Evolutionary conservation across 1,140 invertebrate genomes (phyloP).

Genomic region (Diuraphis noxia): DNA sequence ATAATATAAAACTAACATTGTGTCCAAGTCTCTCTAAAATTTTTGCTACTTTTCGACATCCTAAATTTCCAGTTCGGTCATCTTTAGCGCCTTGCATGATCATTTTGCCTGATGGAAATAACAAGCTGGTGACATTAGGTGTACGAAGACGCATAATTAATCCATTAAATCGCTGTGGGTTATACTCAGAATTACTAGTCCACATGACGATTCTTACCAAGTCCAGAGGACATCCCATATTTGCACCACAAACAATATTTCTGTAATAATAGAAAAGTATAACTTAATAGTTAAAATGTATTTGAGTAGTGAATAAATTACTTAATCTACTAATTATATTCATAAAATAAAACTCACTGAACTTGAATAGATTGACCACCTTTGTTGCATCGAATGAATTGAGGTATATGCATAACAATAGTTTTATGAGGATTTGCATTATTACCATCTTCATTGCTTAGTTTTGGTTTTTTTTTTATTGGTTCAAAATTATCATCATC

Average conservation of each 20-base stretch:
- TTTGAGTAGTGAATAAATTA: background rate
- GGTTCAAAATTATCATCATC: slow-evolving; percentile 48
- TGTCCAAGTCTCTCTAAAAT: slow-evolving; percentile 92
- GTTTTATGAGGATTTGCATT: slow-evolving; percentile 41
- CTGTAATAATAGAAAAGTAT: slow-evolving; percentile 62
- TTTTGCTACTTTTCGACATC: slow-evolving; percentile 94
- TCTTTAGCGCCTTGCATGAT: slow-evolving; percentile 98
- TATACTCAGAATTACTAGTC: slow-evolving; percentile 98
- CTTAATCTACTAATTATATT: background rate
- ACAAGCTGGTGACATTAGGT: slow-evolving; percentile 94
- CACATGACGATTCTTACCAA: slow-evolving; percentile 90
- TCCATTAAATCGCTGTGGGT: slow-evolving; percentile 96
- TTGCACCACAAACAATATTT: slow-evolving; percentile 95
- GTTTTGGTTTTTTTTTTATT: slow-evolving; percentile 37
- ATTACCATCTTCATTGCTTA: background rate
- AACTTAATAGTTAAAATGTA: background rate
- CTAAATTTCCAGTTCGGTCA: slow-evolving; percentile 90
- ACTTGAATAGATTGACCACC: slow-evolving; percentile 52
- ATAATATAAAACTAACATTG: slow-evolving; percentile 33
- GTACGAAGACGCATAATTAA: slow-evolving; percentile 97
- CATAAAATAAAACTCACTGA: slow-evolving; percentile 44
- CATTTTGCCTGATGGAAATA: slow-evolving; percentile 98
- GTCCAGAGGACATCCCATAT: slow-evolving; percentile 83
- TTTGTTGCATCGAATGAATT: slow-evolving; percentile 43
- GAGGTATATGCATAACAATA: slow-evolving; percentile 44